Evolutionary conservation across 2,797 vertebrate genomes (phyloP), one percentile per base, ranked within the genome.

Genomic region (Hafferia zeledoni): DNA sequence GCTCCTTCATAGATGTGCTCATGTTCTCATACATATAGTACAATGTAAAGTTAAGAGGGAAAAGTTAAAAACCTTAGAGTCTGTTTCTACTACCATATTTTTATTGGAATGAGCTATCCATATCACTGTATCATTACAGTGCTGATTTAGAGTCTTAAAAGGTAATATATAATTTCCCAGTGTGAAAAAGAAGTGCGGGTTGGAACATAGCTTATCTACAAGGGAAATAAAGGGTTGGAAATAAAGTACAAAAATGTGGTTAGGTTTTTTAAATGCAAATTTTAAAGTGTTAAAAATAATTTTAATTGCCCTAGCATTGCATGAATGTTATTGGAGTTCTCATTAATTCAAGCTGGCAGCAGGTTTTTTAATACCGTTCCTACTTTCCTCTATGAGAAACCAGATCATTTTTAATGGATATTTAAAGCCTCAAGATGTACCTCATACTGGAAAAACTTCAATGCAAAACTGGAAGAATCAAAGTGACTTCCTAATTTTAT

Each of bases 201-300:
- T 83, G 25, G 59, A 93, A 72, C 55, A 72, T 13, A 78, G 30
- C 53, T 92, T 92, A 92, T 95, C 71, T 93, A 20, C 19, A 68
- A 71, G 23, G 20, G 64, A 89, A 92, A 90, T 22, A 63, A 47
- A 77, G 33, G 33, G 11, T 33, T 92, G 78, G 57, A 93, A 91
- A 71, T 57, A 64, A 79, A 47, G 28, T 25, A 56, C 35, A 11
- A 69, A 94, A 91, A 89, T 39, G 24, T 30, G 11, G 7, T 60
- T 89, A 27, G 11, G 14, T 93, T 76, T 90, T 89, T 91, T 17
- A 31, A 94, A 78, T 83, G 35, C 7, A 69, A 74, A 78, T 87
- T 92, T 91, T 78, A 30, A 92, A 90, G 68, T 47, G 39, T 50
- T 90, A 85, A 89, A 92, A 94, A 85, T 81, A 83, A 71, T 74